Evolutionary conservation across 2,888 invertebrate genomes (phyloP), one percentile per base, ranked within the genome.

Genomic region (Polymixis lichenea): DNA sequence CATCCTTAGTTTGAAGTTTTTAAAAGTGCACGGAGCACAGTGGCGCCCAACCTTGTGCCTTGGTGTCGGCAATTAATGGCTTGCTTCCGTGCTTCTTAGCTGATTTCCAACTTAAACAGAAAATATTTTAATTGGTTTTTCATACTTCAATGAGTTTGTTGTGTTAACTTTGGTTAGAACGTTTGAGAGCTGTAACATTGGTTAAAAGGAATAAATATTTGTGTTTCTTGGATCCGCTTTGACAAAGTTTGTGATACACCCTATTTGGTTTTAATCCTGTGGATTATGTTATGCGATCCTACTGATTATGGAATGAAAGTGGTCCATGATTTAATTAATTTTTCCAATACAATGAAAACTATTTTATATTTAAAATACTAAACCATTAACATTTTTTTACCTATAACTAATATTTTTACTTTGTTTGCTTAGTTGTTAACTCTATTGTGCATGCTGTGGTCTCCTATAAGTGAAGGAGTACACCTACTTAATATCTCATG

Each of bases 1-100:
- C 95, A 93, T 94, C 92, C 91, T 91, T 89, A 82, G 89, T 82
- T 85, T 87, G 81, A 92, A 95, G 91, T 95, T 95, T 94, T 93
- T 93, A 93, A 95, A 95, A 95, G 93, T 93, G 92, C 91, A 92
- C 89, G 90, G 90, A 91, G 77, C 67, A 76, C 61, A 91, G 91
- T 90, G 92, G 91, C 92, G 91, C 92, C 91, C 86, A 91, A 89
- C 90, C 91, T 91, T 91, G 89, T 90, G 91, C 89, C 86, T 75
- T 86, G 89, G 89, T 89, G 92, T 90, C 89, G 89, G 93, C 94
- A 94, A 95, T 95, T 94, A 93, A 95, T 92, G 89, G 92, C 72
- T 69, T 91, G 89, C 90, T 88, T 68, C 74, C 85, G 78, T 84
- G 83, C 55, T 86, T 78, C 84, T 87, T 85, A 89, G 83, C 89